Percentiles rank a stretch among this genome's conserved stretches.
These are phyloP conservation scores for Ganaspis sp. DNA, from an alignment of 1,140 invertebrate species.

Conservation along the genomic window DNA sequence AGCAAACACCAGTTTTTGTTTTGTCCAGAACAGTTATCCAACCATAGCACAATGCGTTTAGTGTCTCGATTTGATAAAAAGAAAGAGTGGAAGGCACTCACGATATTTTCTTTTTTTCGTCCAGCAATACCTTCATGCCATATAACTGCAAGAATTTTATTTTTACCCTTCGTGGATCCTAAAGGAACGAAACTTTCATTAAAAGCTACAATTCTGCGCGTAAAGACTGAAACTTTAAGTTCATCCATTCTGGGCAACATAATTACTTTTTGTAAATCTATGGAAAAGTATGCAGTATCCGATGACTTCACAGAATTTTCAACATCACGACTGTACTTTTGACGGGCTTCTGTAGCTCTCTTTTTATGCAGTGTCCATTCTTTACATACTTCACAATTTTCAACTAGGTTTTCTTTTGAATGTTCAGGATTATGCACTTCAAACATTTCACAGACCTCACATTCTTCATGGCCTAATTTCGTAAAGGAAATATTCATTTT, in stretches of 20 bases:
- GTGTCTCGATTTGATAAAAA: too few species aligned
- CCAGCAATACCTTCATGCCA: too few species aligned
- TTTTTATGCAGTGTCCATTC: background rate
- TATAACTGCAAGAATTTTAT: background rate
- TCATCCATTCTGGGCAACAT: too few species aligned
- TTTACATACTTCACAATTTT: background rate
- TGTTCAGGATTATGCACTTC: background rate
- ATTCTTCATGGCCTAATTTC: background rate
- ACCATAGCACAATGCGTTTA: background rate
- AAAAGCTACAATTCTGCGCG: conserved; percentile 2
- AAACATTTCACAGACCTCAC: background rate
- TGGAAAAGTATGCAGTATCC: background rate
- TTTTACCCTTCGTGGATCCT: background rate
- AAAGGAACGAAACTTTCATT: conserved; percentile 18
- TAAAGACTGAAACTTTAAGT: too few species aligned
- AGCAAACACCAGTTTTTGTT: too few species aligned
- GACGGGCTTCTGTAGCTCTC: background rate
- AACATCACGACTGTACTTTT: background rate
- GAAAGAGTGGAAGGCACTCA: too few species aligned
- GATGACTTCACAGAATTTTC: background rate
- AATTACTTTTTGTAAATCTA: too few species aligned
- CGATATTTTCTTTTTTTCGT: too few species aligned
- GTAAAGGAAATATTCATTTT: conserved; percentile 4
- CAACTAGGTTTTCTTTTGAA: background rate
- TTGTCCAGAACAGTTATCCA: background rate